Conservation (phyloP, 2,888 invertebrate genomes). For the Dryococelus australis region DNA sequence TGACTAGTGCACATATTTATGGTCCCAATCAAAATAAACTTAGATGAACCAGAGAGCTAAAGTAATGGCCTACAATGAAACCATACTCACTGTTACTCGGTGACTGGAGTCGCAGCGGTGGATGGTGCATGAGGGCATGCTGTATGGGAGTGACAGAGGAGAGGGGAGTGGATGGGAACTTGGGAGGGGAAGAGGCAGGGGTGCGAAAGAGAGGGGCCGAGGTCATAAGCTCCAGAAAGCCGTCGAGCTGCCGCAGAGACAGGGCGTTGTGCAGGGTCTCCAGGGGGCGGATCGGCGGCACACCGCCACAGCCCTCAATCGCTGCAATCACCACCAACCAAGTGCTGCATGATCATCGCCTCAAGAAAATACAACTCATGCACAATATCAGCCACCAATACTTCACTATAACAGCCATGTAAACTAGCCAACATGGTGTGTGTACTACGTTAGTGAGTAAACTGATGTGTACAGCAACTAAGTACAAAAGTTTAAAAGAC, state of each 20-base stretch:
- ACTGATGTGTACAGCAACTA: too few species aligned
- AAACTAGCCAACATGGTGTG: too few species aligned
- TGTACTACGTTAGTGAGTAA: too few species aligned
- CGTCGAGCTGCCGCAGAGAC: slow-evolving; percentile 89
- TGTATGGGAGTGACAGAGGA: slow-evolving; percentile 48
- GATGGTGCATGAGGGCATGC: slow-evolving; percentile 52
- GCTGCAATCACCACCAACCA: slow-evolving; percentile 60
- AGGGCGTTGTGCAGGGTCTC: slow-evolving; percentile 98
- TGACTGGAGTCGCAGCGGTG: slow-evolving; percentile 59
- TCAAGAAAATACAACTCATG: not conserved
- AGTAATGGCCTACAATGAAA: not conserved
- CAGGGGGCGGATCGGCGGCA: slow-evolving; percentile 94
- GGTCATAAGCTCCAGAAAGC: slow-evolving; percentile 87
- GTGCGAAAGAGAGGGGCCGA: slow-evolving; percentile 75
- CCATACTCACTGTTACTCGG: slow-evolving; percentile 61
- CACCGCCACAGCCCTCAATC: slow-evolving; percentile 87
- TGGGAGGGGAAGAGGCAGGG: slow-evolving; percentile 75
- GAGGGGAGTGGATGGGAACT: slow-evolving; percentile 65
- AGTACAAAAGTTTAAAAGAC: too few species aligned
- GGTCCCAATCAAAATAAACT: too few species aligned
- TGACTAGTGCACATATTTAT: too few species aligned
- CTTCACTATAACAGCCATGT: not conserved
- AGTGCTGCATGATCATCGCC: slow-evolving; percentile 31
- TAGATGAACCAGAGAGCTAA: too few species aligned
- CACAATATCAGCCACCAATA: slow-evolving; percentile 31